Percentiles rank a stretch among this genome's conserved stretches.
Conservation (phyloP, 2,113 vertebrate genomes). For the Nannobrachium achirus region DNA sequence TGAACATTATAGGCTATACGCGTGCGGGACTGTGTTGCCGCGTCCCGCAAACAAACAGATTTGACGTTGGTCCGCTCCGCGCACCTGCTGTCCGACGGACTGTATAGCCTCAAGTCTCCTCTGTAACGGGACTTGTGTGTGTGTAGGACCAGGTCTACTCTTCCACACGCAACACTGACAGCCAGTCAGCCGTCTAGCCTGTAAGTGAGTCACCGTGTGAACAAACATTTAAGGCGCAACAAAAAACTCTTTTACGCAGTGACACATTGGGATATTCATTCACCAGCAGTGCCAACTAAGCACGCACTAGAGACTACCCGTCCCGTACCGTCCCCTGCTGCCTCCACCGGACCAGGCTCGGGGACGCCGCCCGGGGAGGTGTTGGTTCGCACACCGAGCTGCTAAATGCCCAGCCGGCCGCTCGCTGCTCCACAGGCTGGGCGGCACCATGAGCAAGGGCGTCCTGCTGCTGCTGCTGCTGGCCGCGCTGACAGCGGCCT, state of each 20-base stretch:
- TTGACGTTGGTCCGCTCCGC: conserved; percentile 15
- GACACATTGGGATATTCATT: conserved; percentile 58
- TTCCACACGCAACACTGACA: not conserved
- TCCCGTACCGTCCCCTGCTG: too few relatives aligned
- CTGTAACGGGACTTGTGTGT: conserved; percentile 20
- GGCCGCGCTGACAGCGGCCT: conserved; percentile 66
- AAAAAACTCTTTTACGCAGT: conserved; percentile 13
- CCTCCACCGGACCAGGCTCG: conserved; percentile 25
- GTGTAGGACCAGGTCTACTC: too few relatives aligned
- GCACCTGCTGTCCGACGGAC: conserved; percentile 51
- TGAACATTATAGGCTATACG: not conserved
- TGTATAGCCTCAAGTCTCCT: conserved; percentile 25
- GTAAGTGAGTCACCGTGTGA: conserved; percentile 63
- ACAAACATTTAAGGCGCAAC: conserved; percentile 53
- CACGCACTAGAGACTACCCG: not conserved
- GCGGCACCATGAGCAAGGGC: conserved; percentile 77
- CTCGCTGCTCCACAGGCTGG: conserved; percentile 76
- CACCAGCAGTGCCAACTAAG: conserved; percentile 34
- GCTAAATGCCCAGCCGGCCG: conserved; percentile 76
- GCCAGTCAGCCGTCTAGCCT: conserved; percentile 57
- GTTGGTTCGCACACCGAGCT: conserved; percentile 65
- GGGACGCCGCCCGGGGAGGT: conserved; percentile 47
- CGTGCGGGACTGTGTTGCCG: not conserved
- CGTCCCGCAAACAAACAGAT: not conserved
- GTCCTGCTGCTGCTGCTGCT: conserved; percentile 75